Conservation (phyloP, 2,113 vertebrate species). For the Monarcha castaneiventris region DNA sequence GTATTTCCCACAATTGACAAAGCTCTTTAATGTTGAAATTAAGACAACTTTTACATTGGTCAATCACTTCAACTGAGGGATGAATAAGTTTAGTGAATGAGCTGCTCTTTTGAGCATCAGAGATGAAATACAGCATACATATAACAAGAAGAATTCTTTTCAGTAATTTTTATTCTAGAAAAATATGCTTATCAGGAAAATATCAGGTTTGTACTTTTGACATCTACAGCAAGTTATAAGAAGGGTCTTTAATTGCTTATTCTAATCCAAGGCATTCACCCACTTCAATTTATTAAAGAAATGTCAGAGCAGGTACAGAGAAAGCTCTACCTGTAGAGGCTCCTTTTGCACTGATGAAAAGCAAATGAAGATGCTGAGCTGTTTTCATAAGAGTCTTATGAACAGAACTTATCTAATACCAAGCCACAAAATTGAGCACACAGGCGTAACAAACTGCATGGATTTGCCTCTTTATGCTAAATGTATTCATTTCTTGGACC, state of each 20-base stretch:
- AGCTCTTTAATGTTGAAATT: background rate
- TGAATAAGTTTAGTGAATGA: background rate
- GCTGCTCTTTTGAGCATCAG: background rate
- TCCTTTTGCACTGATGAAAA: background rate
- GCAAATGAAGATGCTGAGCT: background rate
- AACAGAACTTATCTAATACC: background rate
- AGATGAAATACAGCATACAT: background rate
- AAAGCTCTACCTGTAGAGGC: accelerated
- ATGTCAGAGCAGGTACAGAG: background rate
- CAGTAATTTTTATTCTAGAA: background rate
- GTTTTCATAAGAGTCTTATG: background rate
- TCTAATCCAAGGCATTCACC: background rate
- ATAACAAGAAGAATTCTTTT: background rate
- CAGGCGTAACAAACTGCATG: background rate
- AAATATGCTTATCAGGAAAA: background rate
- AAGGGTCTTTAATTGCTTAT: background rate
- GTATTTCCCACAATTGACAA: background rate
- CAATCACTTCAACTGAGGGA: background rate
- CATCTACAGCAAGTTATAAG: background rate
- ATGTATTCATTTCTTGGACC: background rate
- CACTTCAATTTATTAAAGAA: background rate
- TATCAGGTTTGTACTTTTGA: background rate
- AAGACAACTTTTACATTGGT: background rate
- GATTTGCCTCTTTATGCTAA: background rate
- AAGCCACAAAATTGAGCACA: background rate